These are phyloP conservation scores for Melipona beecheii DNA, from an alignment of 2,888 invertebrate genomes.

Conservation along the genomic window DNA sequence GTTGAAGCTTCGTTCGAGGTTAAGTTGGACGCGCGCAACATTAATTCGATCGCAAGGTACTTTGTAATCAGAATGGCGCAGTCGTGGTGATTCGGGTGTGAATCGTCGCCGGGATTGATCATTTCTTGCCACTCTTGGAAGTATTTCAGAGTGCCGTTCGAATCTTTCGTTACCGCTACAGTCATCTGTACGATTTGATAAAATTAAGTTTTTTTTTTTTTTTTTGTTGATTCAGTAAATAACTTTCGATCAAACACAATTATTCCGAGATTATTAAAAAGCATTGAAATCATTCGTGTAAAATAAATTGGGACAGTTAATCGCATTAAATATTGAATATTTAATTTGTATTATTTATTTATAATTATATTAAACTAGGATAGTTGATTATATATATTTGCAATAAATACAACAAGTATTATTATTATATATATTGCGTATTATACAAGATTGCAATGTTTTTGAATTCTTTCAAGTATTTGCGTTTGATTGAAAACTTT, in stretches of 20 bases:
- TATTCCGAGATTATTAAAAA: no score
- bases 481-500: no score
- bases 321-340: not conserved
- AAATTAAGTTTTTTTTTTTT: no score
- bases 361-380: no score
- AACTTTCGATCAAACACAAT: no score
- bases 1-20: conserved; percentile 23
- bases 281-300: no score
- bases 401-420: no score
- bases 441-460: no score
- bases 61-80: conserved; percentile 86
- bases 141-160: conserved; percentile 85
- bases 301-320: no score
- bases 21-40: conserved; percentile 29
- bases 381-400: not conserved
- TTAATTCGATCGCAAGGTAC: conserved; percentile 74
- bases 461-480: no score
- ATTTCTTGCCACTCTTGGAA: conserved; percentile 86
- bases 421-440: no score
- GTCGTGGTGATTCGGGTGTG: conserved; percentile 87
- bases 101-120: conserved; percentile 85
- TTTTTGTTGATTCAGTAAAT: no score
- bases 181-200: conserved; percentile 75
- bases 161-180: conserved; percentile 83
- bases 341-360: not conserved